A percentile compares a stretch with the other conserved stretches of the same genome.
Evolutionary conservation across 2,888 invertebrate species (phyloP).

Genomic region (Leucoptera coffeella): DNA sequence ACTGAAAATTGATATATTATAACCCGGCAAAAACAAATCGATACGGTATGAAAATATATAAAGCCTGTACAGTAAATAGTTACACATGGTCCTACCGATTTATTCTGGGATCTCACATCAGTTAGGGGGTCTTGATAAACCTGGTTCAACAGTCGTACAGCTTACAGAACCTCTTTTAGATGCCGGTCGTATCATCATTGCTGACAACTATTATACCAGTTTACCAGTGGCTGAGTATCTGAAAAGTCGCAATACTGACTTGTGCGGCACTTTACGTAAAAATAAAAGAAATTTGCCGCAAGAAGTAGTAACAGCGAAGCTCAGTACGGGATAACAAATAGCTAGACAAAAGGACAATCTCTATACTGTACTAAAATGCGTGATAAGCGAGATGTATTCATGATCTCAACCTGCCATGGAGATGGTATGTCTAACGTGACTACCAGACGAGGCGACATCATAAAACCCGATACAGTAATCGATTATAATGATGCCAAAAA

Average conservation of each 20-base stretch:
- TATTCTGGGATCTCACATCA: slow-evolving; percentile 2
- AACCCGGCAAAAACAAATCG: slow-evolving; percentile 3
- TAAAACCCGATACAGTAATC: slow-evolving; percentile 5
- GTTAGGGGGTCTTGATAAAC: slow-evolving; percentile 1
- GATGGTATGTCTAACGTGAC: slow-evolving; percentile 6
- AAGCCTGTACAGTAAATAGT: slow-evolving; percentile 6
- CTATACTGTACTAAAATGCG: slow-evolving; percentile 9
- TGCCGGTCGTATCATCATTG: slow-evolving; percentile 1
- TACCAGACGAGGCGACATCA: slow-evolving; percentile 4
- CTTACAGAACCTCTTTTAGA: slow-evolving; percentile 1
- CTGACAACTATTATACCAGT: slow-evolving; percentile 4
- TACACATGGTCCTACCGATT: slow-evolving; percentile 4
- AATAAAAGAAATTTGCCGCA: slow-evolving; percentile 3
- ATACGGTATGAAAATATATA: slow-evolving; percentile 4
- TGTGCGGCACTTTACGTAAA: slow-evolving; percentile 9
- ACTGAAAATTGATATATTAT: too few relatives aligned
- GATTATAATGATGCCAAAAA: slow-evolving; percentile 9
- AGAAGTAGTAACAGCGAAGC: not conserved
- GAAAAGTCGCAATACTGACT: slow-evolving; percentile 7
- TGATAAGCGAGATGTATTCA: slow-evolving; percentile 8
- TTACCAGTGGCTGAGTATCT: slow-evolving; percentile 5
- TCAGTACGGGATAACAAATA: slow-evolving; percentile 6
- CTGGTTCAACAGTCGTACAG: slow-evolving; percentile 2
- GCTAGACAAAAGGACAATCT: slow-evolving; percentile 8
- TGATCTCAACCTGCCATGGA: slow-evolving; percentile 9